Conservation (phyloP, 1,140 invertebrate species). For the Drosophila jambulina region DNA sequence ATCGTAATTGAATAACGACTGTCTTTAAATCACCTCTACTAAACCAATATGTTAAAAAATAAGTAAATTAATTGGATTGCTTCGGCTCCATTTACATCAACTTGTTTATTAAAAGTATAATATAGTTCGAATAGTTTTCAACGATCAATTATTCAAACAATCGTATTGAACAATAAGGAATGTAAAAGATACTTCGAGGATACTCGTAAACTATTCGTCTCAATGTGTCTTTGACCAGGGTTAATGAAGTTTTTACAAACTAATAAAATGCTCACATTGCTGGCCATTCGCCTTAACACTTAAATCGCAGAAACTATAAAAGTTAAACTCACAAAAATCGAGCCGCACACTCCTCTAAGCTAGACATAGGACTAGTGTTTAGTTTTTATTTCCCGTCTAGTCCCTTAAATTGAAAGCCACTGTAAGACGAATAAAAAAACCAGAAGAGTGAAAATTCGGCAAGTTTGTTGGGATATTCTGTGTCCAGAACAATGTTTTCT, state of each 20-base stretch:
- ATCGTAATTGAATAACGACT: no score
- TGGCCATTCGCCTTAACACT: neutral
- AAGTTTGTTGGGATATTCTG: neutral
- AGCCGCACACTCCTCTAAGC: neutral
- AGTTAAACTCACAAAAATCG: neutral
- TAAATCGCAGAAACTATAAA: neutral
- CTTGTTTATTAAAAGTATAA: no score
- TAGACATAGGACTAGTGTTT: neutral
- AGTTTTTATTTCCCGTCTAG: neutral
- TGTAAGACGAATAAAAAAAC: neutral
- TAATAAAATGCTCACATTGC: neutral
- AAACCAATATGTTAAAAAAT: no score
- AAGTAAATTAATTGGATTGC: no score
- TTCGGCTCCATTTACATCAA: no score
- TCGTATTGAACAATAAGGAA: neutral
- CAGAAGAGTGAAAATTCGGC: no score
- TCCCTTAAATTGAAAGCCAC: neutral
- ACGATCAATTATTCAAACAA: neutral
- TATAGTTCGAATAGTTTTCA: no score
- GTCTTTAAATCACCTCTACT: no score
- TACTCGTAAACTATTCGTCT: neutral
- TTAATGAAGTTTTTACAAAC: neutral
- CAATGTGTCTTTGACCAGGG: neutral
- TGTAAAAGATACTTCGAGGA: neutral
- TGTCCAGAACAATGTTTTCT: neutral